Evolutionary conservation across 2,797 vertebrate species (phyloP), one percentile per base, ranked within the genome.

Genomic region (Taeniopygia guttata): DNA sequence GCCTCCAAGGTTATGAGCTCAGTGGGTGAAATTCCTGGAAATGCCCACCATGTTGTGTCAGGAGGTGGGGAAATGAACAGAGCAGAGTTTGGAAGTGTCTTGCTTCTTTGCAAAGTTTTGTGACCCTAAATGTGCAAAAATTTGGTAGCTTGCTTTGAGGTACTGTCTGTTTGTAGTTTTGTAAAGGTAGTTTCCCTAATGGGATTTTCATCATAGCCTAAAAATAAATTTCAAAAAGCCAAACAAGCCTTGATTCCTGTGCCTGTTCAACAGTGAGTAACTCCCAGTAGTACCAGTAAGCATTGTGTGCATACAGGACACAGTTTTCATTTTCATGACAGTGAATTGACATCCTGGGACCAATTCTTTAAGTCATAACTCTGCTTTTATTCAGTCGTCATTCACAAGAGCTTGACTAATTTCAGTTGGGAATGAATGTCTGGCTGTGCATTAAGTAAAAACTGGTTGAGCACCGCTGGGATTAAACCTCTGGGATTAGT

Each of bases 401-500:
- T 54, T 89, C 84, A 82, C 43, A 89, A 40, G 68, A 82, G 87
- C 87, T 87, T 88, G 85, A 40, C 83, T 93, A 18, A 83, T 91
- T 95, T 81, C 49, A 77, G 48, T 60, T 46, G 85, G 76, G 83
- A 93, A 42, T 42, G 66, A 94, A 64, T 74, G 85, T 60, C 64
- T 91, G 45, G 48, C 64, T 95, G 34, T 69, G 69, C 56, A 48
- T 85, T 77, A 91, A 81, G 64, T 80, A 80, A 74, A 78, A 86
- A 64, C 85, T 78, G 66, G 16, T 64, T 74, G 79, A 88, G 34
- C 73, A 82, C 59, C 2, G 4, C 55, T 90, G 79, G 78, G 84
- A 74, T 94, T 70, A 81, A 87, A 69, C 59, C 51, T 20, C 42
- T 83, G 89, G 90, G 93, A 93, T 85, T 78, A 88, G 56, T 1